phyloP scores from a whole-genome alignment of 2,113 vertebrate species.

The Acrocephalus kingi region DNA sequence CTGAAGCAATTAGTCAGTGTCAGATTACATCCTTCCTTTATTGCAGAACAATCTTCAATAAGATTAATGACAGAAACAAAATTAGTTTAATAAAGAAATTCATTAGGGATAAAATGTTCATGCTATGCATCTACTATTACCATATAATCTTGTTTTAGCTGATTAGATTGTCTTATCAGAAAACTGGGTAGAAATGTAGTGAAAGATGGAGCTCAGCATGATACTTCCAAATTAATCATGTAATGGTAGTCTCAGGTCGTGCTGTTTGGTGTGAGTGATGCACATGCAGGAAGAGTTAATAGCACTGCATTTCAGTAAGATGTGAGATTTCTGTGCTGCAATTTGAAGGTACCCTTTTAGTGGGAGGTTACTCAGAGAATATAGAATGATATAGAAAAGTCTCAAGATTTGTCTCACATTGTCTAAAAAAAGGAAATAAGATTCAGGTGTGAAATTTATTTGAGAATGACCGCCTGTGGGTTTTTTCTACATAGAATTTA shows the following conservation, averaged over 20 bases:
- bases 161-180: conserved; percentile 30
- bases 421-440: neutral
- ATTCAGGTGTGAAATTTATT: neutral
- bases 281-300: neutral
- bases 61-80: conserved; percentile 50
- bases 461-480: neutral
- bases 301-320: neutral
- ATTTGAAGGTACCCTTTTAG: neutral
- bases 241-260: neutral
- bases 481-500: neutral
- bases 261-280: neutral
- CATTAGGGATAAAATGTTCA: neutral
- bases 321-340: neutral
- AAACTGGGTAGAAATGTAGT: neutral
- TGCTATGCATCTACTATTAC: neutral
- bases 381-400: neutral
- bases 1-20: conserved; percentile 11
- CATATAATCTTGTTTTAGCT: conserved; percentile 23
- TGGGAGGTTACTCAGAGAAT: neutral
- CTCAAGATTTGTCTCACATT: neutral
- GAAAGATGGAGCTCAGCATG: neutral
- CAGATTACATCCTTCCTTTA: conserved; percentile 23
- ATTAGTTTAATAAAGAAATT: neutral
- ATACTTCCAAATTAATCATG: neutral
- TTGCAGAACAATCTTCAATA: conserved; percentile 14